Percentiles rank a stretch among this genome's conserved stretches.
Evolutionary conservation across 2,797 vertebrate genomes (phyloP).

Genomic region (Platalea minor): DNA sequence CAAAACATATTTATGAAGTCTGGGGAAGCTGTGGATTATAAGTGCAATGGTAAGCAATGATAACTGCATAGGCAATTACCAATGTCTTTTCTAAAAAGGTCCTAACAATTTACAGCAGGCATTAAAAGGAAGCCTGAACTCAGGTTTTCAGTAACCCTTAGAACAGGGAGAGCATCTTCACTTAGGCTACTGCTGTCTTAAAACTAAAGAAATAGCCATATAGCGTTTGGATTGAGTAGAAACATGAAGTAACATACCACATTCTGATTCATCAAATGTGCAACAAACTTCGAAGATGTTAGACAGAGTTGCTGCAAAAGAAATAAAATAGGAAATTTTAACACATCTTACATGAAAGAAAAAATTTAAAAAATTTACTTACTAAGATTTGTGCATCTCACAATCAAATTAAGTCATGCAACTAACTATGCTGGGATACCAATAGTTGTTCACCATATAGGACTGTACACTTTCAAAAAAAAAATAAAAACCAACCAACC

Average conservation of each 20-base stretch:
- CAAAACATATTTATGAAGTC: neutral
- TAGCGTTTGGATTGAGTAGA: neutral
- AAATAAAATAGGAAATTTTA: neutral
- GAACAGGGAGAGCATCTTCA: neutral
- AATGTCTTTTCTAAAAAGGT: neutral
- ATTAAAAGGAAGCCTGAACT: neutral
- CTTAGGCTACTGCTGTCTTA: neutral
- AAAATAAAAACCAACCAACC: neutral
- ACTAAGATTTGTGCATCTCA: neutral
- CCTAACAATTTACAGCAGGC: neutral
- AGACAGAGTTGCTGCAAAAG: conserved; percentile 92
- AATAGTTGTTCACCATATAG: neutral
- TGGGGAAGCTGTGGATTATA: neutral
- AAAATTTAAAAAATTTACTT: neutral
- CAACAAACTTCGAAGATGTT: conserved; percentile 96
- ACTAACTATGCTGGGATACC: neutral
- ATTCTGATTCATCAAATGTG: conserved; percentile 98
- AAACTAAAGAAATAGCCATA: neutral
- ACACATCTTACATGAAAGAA: neutral
- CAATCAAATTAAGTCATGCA: neutral
- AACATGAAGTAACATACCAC: conserved; percentile 83
- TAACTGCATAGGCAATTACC: neutral
- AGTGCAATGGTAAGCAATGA: rapidly evolving
- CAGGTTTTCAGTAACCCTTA: neutral
- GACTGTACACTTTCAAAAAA: neutral